Evolutionary conservation across 1,140 invertebrate genomes (phyloP), one percentile per base, ranked within the genome.

Genomic region (Gonatopus flavifemur): DNA sequence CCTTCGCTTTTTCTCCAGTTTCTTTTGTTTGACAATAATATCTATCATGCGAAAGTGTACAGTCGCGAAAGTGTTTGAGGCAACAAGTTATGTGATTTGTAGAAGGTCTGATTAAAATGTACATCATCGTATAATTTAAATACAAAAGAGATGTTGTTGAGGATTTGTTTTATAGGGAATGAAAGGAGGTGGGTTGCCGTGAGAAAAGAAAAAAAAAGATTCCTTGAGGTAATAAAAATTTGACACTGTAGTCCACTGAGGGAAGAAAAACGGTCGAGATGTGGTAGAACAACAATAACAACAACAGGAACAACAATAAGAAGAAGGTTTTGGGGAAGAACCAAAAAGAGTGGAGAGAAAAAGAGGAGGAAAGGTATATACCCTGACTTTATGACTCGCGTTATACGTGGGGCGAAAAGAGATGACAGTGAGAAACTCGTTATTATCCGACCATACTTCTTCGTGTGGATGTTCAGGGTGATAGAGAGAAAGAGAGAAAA

Each of bases 371-470:
- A 36, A 35, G 18, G 33, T 9, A 22, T 33, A 31, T n/a, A n/a
- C 47, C 30, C 41, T 44, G 52, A 63, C 53, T 72, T 72, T 72
- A 72, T 62, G 67, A 66, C 62, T 69, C 55, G 64, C 66, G 60
- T 58, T 69, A 56, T 59, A 64, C 66, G 58, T 49, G 51, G 58
- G 50, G 59, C 62, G 61, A 69, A 62, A n/a, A 67, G 61, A 60
- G 64, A 72, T 62, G 69, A 74, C 69, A 70, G 61, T 64, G 63
- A n/a, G n/a, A 72, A 71, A 68, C 71, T 73, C 66, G 72, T 76
- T 75, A 75, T 76, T 76, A 76, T 73, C 70, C 59, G 59, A 64
- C 67, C 60, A 59, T 70, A 74, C 68, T 72, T 72, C 63, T 72
- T 72, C 69, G 58, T 62, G 57, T n/a, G n/a, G n/a, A 61, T 60